Conservation (phyloP, 2,888 invertebrate species). For the Dasysyrphus albostriatus region DNA sequence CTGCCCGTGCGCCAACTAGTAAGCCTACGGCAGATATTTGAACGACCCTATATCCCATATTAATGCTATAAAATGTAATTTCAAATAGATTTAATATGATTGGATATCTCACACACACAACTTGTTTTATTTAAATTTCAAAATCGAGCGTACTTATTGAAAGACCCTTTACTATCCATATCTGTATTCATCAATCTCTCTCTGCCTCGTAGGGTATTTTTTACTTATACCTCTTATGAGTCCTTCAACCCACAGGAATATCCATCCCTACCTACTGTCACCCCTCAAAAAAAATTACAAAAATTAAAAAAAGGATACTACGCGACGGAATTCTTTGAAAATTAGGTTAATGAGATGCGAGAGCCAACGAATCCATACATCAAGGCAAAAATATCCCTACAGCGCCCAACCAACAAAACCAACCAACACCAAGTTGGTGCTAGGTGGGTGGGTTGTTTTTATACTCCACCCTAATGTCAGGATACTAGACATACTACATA, state of each 20-base stretch:
- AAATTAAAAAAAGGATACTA: constrained; percentile 41
- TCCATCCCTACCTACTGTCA: neutral
- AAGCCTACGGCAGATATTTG: too few species aligned
- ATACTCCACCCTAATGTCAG: neutral
- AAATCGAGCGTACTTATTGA: too few species aligned
- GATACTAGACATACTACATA: neutral
- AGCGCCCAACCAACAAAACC: constrained; percentile 5
- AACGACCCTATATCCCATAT: too few species aligned
- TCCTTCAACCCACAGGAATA: constrained; percentile 6
- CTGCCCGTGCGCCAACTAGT: too few species aligned
- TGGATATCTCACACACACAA: too few species aligned
- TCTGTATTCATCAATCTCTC: constrained; percentile 2
- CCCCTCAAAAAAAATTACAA: constrained; percentile 20
- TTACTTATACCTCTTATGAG: neutral
- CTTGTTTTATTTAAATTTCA: too few species aligned
- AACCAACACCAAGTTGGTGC: neutral
- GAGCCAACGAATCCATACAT: constrained; percentile 53
- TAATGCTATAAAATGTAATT: too few species aligned
- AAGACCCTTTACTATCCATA: neutral
- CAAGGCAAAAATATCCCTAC: constrained; percentile 40
- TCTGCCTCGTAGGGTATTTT: neutral
- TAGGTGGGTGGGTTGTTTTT: neutral
- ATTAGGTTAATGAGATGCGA: constrained; percentile 71
- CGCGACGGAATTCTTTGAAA: constrained; percentile 67
- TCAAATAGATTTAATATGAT: too few species aligned